These are phyloP conservation scores for Andrena marginata DNA, from an alignment of 2,888 invertebrate genomes.

Conservation along the genomic window DNA sequence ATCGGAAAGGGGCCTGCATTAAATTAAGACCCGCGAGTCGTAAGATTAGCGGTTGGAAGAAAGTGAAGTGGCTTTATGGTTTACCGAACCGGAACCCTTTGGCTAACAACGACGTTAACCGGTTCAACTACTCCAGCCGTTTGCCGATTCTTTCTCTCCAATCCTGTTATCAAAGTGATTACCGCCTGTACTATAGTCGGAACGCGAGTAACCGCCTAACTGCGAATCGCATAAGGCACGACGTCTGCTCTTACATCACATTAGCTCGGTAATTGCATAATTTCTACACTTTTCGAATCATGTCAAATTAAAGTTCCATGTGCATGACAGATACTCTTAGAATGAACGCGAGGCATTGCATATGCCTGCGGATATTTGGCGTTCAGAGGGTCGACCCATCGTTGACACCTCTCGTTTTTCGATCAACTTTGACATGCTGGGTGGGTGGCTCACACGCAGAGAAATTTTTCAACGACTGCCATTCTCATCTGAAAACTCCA, in stretches of 20 bases:
- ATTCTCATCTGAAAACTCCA: no score
- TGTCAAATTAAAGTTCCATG: no score
- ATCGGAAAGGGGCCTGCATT: neutral
- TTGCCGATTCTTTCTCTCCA: neutral
- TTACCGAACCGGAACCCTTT: conserved; percentile 23
- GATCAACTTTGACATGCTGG: no score
- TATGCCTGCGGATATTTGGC: no score
- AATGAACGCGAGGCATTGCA: no score
- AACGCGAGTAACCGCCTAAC: neutral
- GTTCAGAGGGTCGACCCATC: no score
- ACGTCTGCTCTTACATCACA: neutral
- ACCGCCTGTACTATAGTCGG: neutral
- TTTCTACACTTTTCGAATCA: no score
- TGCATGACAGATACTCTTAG: no score
- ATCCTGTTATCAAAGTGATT: neutral
- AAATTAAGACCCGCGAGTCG: neutral
- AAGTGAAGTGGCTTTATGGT: neutral
- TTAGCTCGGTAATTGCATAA: neutral
- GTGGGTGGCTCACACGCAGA: no score
- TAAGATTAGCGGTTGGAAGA: conserved; percentile 2
- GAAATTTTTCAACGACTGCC: no score
- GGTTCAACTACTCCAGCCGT: conserved; percentile 2
- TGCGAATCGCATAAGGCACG: neutral
- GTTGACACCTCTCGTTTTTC: no score
- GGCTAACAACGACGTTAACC: conserved; percentile 7